phyloP scores from a whole-genome alignment of 2,888 invertebrate genomes.

The Belgica antarctica region DNA sequence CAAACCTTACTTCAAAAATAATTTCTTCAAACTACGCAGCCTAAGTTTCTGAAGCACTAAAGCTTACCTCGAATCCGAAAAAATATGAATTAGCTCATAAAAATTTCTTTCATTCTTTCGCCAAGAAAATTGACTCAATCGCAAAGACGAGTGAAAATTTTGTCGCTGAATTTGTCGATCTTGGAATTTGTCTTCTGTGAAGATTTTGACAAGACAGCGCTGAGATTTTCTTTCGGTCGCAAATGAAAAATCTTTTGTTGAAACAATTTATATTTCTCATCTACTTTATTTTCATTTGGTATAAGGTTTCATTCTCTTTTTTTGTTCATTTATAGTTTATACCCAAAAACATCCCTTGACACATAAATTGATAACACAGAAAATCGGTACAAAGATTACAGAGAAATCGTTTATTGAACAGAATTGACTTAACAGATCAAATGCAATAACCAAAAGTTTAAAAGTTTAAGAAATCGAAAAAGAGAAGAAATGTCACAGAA shows the following conservation, averaged over 20 bases:
- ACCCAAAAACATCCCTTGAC: constrained; percentile 43
- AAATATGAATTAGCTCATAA: constrained; percentile 23
- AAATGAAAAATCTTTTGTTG: constrained; percentile 33
- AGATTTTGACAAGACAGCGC: neutral
- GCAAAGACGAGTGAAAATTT: neutral
- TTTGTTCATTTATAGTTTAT: constrained; percentile 40
- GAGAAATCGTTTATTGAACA: constrained; percentile 38
- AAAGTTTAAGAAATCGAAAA: neutral
- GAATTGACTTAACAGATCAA: constrained; percentile 23
- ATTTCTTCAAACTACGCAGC: constrained; percentile 8
- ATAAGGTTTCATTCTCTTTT: constrained; percentile 43
- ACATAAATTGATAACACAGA: constrained; percentile 42
- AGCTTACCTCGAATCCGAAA: neutral
- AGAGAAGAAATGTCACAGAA: constrained; percentile 13
- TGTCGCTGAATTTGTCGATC: neutral
- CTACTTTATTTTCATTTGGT: constrained; percentile 30
- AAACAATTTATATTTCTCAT: constrained; percentile 10
- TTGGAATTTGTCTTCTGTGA: neutral
- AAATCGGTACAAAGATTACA: constrained; percentile 41
- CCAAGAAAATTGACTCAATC: neutral
- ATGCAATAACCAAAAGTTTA: constrained; percentile 14
- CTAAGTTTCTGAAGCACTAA: constrained; percentile 33
- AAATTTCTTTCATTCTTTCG: constrained; percentile 29
- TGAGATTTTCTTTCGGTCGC: neutral
- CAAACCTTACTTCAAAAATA: neutral